Base-by-base conservation (phyloP, 2,113 vertebrate species). In the Progne subis region DNA sequence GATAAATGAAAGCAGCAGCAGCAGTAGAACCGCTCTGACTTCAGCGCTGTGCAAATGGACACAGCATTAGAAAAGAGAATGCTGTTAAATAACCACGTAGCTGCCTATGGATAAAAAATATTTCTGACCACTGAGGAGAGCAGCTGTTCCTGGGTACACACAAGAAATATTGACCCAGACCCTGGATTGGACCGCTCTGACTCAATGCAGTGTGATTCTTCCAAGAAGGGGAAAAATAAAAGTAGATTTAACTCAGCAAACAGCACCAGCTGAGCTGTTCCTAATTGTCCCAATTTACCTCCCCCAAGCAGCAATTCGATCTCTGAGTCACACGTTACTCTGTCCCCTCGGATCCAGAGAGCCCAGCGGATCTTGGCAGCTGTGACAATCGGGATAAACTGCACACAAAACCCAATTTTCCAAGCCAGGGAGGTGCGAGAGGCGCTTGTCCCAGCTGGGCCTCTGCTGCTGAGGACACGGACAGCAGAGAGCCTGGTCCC, bases 261-360 rank as follows among this genome's bases (percentile, higher is more conserved):
- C 53, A 65, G 32, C 78, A 94, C 14, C 70, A 76, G 63, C 93
- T 88, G 67, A 90, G 69, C 63, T 68, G 7, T 69, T 93, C 79
- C 46, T 82, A 69, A 92, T 90, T 80, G 37, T 43, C 79, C 63
- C 82, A 79, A 49, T 94, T 94, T 93, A 90, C 88, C 71, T 80
- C 85, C 71, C 32, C 56, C 59, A 34, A 60, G 75, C 63, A 91
- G 32, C 18, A 74, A 44, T 70, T 82, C 82, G 2, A 10, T 82
- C 77, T 85, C 34, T 52, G 63, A 97, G 68, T 59, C 81, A 80
- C 53, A n/a, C 14, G 1, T 50, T 57, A 12, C 57, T 79, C 44
- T 65, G n/a, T 69, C 53, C 77, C 41, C 53, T 69, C 0, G 3
- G 70, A 80, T 65, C 46, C 59, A 34, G 75, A 31, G 31, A 76